phyloP scores from a whole-genome alignment of 2,888 invertebrate species.

The Drosophila infuscata region DNA sequence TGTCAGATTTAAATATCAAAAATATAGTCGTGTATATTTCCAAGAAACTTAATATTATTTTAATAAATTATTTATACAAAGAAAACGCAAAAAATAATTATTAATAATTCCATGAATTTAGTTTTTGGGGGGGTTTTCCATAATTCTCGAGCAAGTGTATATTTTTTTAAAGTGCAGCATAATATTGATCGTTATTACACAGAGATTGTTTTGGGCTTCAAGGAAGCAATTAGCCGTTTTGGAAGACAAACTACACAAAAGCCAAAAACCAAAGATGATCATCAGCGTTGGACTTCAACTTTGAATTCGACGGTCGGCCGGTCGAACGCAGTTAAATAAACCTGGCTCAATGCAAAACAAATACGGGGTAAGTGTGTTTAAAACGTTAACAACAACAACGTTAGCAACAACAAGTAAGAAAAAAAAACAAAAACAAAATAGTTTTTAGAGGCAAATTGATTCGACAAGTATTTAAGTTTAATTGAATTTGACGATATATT shows the following conservation, averaged over 20 bases:
- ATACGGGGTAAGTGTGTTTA: slow-evolving; percentile 56
- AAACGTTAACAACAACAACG: slow-evolving; percentile 27
- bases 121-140: not conserved
- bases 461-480: slow-evolving; percentile 78
- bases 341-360: slow-evolving; percentile 79
- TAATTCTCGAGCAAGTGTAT: not conserved
- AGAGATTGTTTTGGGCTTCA: slow-evolving; percentile 35
- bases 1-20: not conserved
- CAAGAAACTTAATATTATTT: not conserved
- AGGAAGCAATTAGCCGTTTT: slow-evolving; percentile 67
- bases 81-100: not conserved
- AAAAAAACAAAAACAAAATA: slow-evolving; percentile 16
- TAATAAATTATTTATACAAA: not conserved
- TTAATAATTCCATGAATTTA: not conserved
- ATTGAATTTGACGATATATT: slow-evolving; percentile 73
- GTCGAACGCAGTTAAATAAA: slow-evolving; percentile 56
- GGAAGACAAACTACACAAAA: slow-evolving; percentile 43
- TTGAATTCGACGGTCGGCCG: slow-evolving; percentile 36
- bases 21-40: not conserved
- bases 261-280: slow-evolving; percentile 41
- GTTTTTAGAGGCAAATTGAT: slow-evolving; percentile 68
- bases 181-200: slow-evolving; percentile 41
- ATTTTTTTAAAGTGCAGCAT: not conserved
- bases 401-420: slow-evolving; percentile 9
- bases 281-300: slow-evolving; percentile 44